Evolutionary conservation across 2,113 vertebrate species (phyloP).

Genomic region (Pardalotus punctatus): DNA sequence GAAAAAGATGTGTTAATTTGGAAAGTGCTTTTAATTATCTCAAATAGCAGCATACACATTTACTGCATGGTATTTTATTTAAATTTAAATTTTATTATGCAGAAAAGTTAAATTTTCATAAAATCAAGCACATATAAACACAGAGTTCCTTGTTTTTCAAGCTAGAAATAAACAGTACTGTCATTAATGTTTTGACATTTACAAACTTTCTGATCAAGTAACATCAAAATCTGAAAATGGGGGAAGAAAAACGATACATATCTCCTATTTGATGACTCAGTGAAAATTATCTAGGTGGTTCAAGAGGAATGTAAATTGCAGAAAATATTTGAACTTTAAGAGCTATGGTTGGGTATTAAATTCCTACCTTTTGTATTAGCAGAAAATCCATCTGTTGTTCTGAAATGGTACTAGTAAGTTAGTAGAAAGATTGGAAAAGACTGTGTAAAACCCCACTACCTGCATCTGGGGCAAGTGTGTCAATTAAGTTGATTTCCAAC

Average conservation of each 20-base stretch:
- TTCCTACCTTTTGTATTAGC: neutral
- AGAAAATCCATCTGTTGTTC: neutral
- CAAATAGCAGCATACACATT: neutral
- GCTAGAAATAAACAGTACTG: neutral
- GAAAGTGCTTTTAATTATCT: neutral
- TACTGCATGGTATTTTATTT: neutral
- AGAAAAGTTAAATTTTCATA: neutral
- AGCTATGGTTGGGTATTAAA: neutral
- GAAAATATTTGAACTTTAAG: neutral
- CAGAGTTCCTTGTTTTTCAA: neutral
- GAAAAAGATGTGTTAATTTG: neutral
- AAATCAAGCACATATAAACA: neutral
- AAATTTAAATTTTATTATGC: neutral
- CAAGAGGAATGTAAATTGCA: neutral
- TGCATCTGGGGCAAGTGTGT: neutral
- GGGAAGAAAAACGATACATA: neutral
- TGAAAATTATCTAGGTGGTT: neutral
- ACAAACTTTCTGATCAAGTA: neutral
- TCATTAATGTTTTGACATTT: neutral
- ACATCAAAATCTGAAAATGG: neutral
- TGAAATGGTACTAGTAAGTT: neutral
- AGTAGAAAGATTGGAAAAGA: neutral
- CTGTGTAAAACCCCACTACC: neutral
- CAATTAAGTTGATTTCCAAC: neutral
- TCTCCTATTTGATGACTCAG: neutral